Evolutionary conservation across 2,888 invertebrate genomes (phyloP).

Genomic region (Pristionchus entomophagus): DNA sequence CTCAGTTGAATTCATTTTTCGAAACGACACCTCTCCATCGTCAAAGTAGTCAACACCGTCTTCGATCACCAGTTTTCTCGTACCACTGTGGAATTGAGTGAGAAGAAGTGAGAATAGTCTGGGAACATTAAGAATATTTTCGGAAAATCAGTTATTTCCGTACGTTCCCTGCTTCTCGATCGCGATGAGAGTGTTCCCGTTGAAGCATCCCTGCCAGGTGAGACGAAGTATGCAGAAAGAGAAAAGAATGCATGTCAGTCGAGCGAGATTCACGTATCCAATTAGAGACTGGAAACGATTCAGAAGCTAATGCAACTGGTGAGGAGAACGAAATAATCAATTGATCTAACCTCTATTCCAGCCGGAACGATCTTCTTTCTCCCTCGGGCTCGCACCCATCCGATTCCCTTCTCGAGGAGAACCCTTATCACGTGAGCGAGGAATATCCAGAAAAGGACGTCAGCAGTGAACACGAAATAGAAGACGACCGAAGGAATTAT

Average conservation of each 20-base stretch:
- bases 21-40: background rate
- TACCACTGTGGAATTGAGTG: background rate
- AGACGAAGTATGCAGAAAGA: background rate
- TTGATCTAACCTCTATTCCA: too few species aligned
- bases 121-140: background rate
- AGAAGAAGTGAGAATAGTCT: background rate
- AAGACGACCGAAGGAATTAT: background rate
- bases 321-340: background rate
- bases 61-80: constrained; percentile 1
- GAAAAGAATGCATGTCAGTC: background rate
- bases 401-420: background rate
- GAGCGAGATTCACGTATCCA: background rate
- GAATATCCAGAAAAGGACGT: background rate
- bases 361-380: background rate
- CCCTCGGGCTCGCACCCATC: background rate
- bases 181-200: background rate
- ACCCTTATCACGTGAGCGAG: background rate
- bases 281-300: background rate
- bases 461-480: background rate
- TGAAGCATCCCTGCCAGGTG: background rate
- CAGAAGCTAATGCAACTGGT: too few species aligned
- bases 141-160: background rate
- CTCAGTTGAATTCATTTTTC: background rate
- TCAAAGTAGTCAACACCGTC: background rate
- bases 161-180: constrained; percentile 17